phyloP scores from a whole-genome alignment of 2,113 vertebrate genomes.

The Rhagologus leucostigma region DNA sequence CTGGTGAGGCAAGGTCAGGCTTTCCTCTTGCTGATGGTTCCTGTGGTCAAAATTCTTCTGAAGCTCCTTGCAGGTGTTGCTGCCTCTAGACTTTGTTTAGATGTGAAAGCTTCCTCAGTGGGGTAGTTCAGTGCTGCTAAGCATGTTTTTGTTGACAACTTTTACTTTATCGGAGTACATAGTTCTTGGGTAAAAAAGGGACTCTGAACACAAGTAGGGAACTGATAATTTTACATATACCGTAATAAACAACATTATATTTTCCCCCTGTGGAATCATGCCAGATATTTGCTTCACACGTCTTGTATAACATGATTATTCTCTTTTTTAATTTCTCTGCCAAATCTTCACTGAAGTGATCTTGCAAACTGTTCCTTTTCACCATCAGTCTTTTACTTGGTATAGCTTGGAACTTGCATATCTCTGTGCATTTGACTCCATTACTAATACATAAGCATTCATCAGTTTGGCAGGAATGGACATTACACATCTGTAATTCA shows the following conservation, averaged over 20 bases:
- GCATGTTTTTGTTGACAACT: neutral
- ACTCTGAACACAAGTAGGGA: neutral
- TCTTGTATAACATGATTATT: neutral
- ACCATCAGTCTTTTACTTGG: neutral
- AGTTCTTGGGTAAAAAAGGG: neutral
- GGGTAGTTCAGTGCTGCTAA: neutral
- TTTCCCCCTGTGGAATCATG: neutral
- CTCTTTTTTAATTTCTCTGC: neutral
- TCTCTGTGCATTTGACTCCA: conserved; percentile 18
- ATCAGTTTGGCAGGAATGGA: conserved; percentile 21
- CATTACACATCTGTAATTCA: conserved; percentile 49
- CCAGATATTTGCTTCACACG: neutral
- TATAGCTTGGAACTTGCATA: neutral
- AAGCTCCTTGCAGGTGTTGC: neutral
- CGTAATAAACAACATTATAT: neutral
- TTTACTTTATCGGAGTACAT: neutral
- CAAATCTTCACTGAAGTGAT: neutral
- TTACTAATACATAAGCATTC: conserved; percentile 14
- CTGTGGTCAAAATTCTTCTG: neutral
- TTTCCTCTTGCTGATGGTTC: neutral
- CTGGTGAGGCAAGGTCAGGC: neutral
- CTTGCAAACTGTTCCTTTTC: neutral
- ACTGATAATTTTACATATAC: neutral
- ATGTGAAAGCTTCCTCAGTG: neutral
- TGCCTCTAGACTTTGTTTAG: neutral